A percentile compares a stretch with the other conserved stretches of the same genome.
Evolutionary conservation across 2,888 invertebrate species (phyloP).

Genomic region (Embidobia sp.): DNA sequence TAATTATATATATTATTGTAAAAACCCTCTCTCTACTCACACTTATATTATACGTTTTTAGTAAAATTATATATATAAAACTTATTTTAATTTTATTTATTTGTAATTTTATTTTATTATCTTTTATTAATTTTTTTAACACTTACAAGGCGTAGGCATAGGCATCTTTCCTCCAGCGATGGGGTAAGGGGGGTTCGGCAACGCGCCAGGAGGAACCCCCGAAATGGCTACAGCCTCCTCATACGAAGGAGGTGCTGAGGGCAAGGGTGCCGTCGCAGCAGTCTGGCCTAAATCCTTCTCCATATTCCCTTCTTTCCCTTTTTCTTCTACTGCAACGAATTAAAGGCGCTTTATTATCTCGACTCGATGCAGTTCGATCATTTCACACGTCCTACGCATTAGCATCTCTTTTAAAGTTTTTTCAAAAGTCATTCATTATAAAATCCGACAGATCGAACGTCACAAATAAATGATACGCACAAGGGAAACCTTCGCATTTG

Average conservation of each 20-base stretch:
- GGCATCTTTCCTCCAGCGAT: conserved; percentile 58
- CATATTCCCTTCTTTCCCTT: too few species aligned
- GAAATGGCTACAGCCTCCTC: conserved; percentile 75
- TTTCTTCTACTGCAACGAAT: conserved; percentile 37
- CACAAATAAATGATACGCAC: conserved; percentile 24
- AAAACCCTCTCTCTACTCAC: too few species aligned
- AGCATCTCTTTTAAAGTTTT: conserved; percentile 13
- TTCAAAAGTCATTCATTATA: conserved; percentile 3
- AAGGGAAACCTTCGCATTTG: conserved; percentile 53
- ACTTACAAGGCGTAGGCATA: conserved; percentile 72
- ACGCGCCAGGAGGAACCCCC: conserved; percentile 41
- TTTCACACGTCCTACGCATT: conserved; percentile 13
- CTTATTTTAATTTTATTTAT: too few species aligned
- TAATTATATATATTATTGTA: too few species aligned
- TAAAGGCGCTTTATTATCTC: too few species aligned
- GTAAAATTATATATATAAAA: too few species aligned
- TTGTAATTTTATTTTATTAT: too few species aligned
- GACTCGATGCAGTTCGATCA: too few species aligned
- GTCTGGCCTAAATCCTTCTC: conserved; percentile 60
- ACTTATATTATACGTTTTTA: too few species aligned
- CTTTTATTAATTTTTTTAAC: too few species aligned
- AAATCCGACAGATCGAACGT: conserved; percentile 25
- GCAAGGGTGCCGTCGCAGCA: conserved; percentile 67
- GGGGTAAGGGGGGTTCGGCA: conserved; percentile 69
- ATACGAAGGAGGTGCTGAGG: conserved; percentile 76